Base-by-base conservation (phyloP, 2,797 vertebrate genomes). In the Sebastes minor region DNA sequence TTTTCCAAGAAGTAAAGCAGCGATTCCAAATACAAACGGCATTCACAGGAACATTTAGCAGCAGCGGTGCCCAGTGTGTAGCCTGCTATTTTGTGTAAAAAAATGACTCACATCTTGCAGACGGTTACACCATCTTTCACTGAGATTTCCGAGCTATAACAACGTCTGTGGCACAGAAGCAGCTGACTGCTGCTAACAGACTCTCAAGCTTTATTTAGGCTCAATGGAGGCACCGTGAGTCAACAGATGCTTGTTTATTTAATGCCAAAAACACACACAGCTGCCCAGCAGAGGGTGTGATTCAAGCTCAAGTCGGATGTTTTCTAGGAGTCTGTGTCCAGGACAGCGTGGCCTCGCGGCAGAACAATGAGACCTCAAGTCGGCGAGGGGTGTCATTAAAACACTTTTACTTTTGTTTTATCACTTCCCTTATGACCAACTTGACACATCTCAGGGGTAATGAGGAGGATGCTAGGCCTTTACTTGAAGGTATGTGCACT, bases 191-290 rank as follows among this genome's bases (percentile, higher is more conserved):
- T 60, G 75, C 71, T 22, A 81, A 82, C 88, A 75, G 86, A 74
- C 76, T 79, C 38, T 69, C 9, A 0, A 52, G 83, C 77, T 91
- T 88, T 76, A 84, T 89, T 46, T 84, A 78, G 73, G 81, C 71
- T 81, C 53, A 62, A 13, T n/a, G 56, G 81, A 89, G 23, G 72
- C 46, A 49, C 18, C 27, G 9, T 20, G 61, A 80, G 76, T 90
- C 82, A 91, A 92, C 91, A 91, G 25, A 85, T 74, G 80, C 60
- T 68, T 81, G 89, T 82, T 91, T 85, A 66, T 70, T 74, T 79
- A 87, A 87, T 86, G 70, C 76, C 74, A 81, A 80, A 66, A 80
- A 66, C 80, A 85, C 86, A 91, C 88, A 88, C 90, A 92, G 85
- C 86, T 92, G 88, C 69, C 63, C 56, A 18, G 49, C 56, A 79